Conservation (phyloP, 37 sponge, comb jelly and placozoan species). For the Haliclona indistincta region DNA sequence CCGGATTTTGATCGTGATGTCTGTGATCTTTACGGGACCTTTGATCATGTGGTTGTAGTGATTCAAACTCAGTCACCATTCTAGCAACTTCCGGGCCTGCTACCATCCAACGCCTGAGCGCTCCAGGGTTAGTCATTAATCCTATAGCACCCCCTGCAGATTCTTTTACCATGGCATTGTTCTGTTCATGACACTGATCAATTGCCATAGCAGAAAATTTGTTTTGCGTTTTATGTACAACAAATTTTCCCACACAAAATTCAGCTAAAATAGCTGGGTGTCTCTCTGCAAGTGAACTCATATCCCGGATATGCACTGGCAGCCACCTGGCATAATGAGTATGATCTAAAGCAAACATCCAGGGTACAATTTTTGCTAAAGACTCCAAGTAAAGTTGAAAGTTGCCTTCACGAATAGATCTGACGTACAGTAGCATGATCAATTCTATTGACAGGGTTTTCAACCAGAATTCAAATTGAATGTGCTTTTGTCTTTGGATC, state of each 20-base stretch:
- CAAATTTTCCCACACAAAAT: not conserved
- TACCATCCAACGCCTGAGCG: constrained; percentile 5
- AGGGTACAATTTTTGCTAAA: constrained; percentile 10
- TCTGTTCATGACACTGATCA: constrained; percentile 40
- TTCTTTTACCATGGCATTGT: constrained; percentile 23
- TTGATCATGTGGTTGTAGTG: not conserved
- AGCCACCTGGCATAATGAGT: not conserved
- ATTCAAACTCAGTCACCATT: not conserved
- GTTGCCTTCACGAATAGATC: constrained; percentile 31
- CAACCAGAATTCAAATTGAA: constrained; percentile 20
- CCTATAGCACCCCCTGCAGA: not conserved
- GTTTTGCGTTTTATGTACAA: not conserved
- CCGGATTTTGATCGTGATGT: constrained; percentile 7
- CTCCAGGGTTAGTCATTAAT: not conserved
- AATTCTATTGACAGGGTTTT: constrained; percentile 25
- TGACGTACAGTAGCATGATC: constrained; percentile 20
- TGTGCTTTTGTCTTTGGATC: constrained; percentile 6
- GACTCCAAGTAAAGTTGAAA: constrained; percentile 35
- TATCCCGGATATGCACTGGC: not conserved
- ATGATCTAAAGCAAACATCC: constrained; percentile 34
- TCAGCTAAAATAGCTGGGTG: not conserved
- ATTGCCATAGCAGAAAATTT: not conserved
- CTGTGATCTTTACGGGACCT: not conserved
- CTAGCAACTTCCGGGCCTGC: constrained; percentile 8
- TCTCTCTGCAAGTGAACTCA: not conserved